These are phyloP conservation scores for Corydoras sp. DNA, from an alignment of 2,113 vertebrate genomes.

Conservation along the genomic window DNA sequence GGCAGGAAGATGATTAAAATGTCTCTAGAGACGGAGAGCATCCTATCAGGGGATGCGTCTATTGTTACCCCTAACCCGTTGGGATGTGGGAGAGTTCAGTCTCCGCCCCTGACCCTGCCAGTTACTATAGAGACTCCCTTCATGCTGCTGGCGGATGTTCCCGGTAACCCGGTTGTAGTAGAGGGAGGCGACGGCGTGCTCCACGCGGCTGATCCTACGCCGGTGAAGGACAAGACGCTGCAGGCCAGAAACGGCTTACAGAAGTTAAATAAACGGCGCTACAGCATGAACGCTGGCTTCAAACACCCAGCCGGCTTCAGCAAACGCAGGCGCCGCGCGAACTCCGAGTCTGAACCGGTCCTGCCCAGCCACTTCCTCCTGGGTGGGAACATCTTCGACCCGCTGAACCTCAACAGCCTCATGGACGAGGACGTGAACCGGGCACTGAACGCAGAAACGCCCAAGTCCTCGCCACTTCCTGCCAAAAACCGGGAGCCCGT, in stretches of 20 bases:
- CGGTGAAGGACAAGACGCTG: slow-evolving; percentile 25
- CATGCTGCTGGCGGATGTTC: slow-evolving; percentile 45
- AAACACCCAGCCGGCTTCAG: slow-evolving; percentile 67
- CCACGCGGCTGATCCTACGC: background rate
- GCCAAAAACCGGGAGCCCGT: slow-evolving; percentile 74
- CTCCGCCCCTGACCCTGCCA: slow-evolving; percentile 10
- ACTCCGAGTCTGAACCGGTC: slow-evolving; percentile 78
- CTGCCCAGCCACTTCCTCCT: slow-evolving; percentile 81
- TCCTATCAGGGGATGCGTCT: slow-evolving; percentile 35
- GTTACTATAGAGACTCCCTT: slow-evolving; percentile 38
- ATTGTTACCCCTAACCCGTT: background rate
- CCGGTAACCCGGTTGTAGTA: background rate
- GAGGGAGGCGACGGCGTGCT: background rate
- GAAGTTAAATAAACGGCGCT: slow-evolving; percentile 68
- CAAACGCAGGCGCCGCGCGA: slow-evolving; percentile 73
- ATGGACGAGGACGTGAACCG: slow-evolving; percentile 84
- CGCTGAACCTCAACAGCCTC: slow-evolving; percentile 86
- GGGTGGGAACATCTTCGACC: slow-evolving; percentile 90
- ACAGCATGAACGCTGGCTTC: slow-evolving; percentile 70
- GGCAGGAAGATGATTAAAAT: slow-evolving; percentile 54
- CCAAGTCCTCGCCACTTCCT: slow-evolving; percentile 81
- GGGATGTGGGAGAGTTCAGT: background rate
- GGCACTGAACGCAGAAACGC: slow-evolving; percentile 78
- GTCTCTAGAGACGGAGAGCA: slow-evolving; percentile 57
- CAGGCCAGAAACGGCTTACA: slow-evolving; percentile 69